Evolutionary conservation across 2,888 invertebrate species (phyloP).

Genomic region (Chloroclysta siterata): DNA sequence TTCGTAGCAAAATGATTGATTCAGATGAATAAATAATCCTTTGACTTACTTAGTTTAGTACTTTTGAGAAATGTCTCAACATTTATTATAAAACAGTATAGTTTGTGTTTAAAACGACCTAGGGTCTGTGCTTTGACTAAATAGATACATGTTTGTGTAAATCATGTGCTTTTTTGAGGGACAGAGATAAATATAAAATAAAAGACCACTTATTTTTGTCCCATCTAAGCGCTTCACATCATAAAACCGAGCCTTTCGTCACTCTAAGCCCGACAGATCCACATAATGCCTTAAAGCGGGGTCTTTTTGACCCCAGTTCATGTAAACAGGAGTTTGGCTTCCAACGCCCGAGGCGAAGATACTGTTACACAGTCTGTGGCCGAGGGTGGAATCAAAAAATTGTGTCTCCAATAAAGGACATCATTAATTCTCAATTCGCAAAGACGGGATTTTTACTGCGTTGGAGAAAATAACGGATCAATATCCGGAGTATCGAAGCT

Average conservation of each 20-base stretch:
- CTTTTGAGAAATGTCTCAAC: too few relatives aligned
- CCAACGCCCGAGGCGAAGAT: slow-evolving; percentile 52
- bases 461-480: slow-evolving; percentile 64
- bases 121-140: too few relatives aligned
- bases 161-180: too few relatives aligned
- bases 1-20: too few relatives aligned
- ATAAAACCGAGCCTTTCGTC: slow-evolving; percentile 44
- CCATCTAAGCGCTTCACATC: slow-evolving; percentile 39
- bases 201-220: slow-evolving; percentile 33
- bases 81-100: too few relatives aligned
- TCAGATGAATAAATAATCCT: too few relatives aligned
- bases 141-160: too few relatives aligned
- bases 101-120: too few relatives aligned
- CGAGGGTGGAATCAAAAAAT: slow-evolving; percentile 43
- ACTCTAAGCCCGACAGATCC: slow-evolving; percentile 62
- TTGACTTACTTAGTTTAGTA: too few relatives aligned
- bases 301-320: slow-evolving; percentile 67
- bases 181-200: slow-evolving; percentile 8
- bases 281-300: slow-evolving; percentile 69
- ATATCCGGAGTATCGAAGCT: slow-evolving; percentile 56
- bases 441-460: slow-evolving; percentile 62
- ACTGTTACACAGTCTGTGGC: slow-evolving; percentile 38
- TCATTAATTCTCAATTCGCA: slow-evolving; percentile 86
- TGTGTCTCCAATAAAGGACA: slow-evolving; percentile 85
- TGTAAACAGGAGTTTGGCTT: slow-evolving; percentile 79